Conservation (phyloP, 2,113 vertebrate species). For the Cairina moschata region DNA sequence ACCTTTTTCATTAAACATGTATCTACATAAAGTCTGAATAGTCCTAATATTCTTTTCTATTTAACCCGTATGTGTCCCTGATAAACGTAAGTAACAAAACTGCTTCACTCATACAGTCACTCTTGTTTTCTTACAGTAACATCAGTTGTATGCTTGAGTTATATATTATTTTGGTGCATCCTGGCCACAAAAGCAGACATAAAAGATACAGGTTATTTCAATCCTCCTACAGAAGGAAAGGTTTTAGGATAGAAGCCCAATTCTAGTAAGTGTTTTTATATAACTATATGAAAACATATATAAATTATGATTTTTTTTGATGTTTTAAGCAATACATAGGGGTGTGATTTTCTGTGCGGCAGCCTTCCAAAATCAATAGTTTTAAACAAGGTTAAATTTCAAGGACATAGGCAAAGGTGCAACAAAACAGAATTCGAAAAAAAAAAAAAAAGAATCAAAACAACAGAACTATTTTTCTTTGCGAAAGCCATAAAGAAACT, state of each 20-base stretch:
- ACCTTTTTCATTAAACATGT: not conserved
- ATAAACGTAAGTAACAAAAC: not conserved
- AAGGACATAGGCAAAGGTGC: not conserved
- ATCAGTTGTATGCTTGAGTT: not conserved
- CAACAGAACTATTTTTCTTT: not conserved
- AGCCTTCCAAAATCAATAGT: not conserved
- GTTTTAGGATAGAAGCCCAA: not conserved
- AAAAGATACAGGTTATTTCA: not conserved
- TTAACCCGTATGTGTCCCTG: not conserved
- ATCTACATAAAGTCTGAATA: not conserved
- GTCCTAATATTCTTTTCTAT: not conserved
- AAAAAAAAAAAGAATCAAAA: not conserved
- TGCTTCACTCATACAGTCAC: not conserved
- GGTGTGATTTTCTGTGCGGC: not conserved
- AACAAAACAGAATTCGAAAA: not conserved
- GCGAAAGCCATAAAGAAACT: slow-evolving; percentile 60
- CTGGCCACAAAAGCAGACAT: not conserved
- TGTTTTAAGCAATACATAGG: not conserved
- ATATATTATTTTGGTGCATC: not conserved
- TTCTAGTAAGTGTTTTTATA: not conserved
- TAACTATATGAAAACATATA: not conserved
- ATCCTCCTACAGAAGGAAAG: not conserved
- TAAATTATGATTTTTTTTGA: not conserved
- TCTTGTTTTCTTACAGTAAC: not conserved
- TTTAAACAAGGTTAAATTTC: not conserved